phyloP scores from a whole-genome alignment of 1,140 invertebrate species.

The Meteorus sp. region DNA sequence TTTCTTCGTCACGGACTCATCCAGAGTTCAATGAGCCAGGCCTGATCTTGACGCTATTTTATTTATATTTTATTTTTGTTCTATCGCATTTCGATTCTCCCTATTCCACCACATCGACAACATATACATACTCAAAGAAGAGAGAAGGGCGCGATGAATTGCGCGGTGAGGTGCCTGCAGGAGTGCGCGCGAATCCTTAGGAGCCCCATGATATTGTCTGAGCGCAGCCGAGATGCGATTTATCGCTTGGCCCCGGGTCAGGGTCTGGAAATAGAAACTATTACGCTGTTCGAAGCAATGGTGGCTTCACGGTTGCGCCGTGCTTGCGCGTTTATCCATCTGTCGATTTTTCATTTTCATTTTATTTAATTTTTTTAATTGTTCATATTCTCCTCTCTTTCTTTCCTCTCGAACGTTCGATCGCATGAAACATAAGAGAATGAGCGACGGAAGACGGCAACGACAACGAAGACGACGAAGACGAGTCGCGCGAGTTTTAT shows the following conservation, averaged over 20 bases:
- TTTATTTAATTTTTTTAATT: too few relatives aligned
- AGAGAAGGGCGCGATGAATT: neutral
- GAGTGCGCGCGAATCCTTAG: conserved; percentile 6
- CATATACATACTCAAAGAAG: neutral
- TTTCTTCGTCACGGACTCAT: conserved; percentile 22
- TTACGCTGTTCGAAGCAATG: conserved; percentile 25
- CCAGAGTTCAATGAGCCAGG: conserved; percentile 25
- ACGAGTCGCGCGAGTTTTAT: conserved; percentile 13
- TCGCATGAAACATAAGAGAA: too few relatives aligned
- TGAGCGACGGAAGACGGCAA: too few relatives aligned
- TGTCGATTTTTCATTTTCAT: neutral
- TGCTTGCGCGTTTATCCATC: conserved; percentile 12
- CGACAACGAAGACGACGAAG: conserved; percentile 5
- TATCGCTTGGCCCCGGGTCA: conserved; percentile 31
- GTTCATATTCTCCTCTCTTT: neutral
- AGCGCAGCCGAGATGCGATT: conserved; percentile 24
- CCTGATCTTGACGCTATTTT: neutral
- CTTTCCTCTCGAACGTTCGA: too few relatives aligned
- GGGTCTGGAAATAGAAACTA: conserved; percentile 29
- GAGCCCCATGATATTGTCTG: conserved; percentile 17
- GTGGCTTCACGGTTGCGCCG: conserved; percentile 15
- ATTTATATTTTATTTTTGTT: conserved; percentile 10
- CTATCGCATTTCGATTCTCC: conserved; percentile 1
- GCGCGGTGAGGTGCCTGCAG: neutral
- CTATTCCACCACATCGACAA: neutral